Conservation (phyloP, 2,888 invertebrate genomes). For the Ethmia dodecea region DNA sequence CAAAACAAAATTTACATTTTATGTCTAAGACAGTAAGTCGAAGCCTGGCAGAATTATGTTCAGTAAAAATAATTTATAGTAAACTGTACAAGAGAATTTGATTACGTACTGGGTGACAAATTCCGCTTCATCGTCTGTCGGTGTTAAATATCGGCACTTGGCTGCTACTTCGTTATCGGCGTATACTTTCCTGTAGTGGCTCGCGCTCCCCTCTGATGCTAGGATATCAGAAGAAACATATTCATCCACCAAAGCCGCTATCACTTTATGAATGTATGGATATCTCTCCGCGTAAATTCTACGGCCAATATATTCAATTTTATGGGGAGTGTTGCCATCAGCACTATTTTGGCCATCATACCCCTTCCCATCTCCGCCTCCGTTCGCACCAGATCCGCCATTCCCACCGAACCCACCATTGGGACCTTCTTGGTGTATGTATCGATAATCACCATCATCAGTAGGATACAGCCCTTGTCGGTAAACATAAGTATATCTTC, state of each 20-base stretch:
- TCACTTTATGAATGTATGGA: slow-evolving; percentile 55
- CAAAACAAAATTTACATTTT: too few species aligned
- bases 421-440: slow-evolving; percentile 60
- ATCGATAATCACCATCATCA: slow-evolving; percentile 69
- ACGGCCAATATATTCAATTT: slow-evolving; percentile 48
- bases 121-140: slow-evolving; percentile 21
- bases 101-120: slow-evolving; percentile 58
- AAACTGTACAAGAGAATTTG: too few species aligned
- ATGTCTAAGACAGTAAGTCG: too few species aligned
- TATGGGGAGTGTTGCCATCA: slow-evolving; percentile 21
- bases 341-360: slow-evolving; percentile 24
- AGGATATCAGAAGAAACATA: slow-evolving; percentile 49
- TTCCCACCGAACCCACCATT: slow-evolving; percentile 41
- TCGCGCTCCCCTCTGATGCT: slow-evolving; percentile 34
- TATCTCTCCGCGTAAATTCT: slow-evolving; percentile 54
- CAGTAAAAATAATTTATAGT: too few species aligned
- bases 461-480: slow-evolving; percentile 46
- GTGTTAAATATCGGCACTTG: slow-evolving; percentile 49
- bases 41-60: too few species aligned
- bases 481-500: slow-evolving; percentile 69
- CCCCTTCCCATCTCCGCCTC: slow-evolving; percentile 23
- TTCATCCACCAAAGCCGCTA: slow-evolving; percentile 44
- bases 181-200: slow-evolving; percentile 42
- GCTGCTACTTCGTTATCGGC: slow-evolving; percentile 50
- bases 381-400: slow-evolving; percentile 30